A percentile compares a stretch with the other conserved stretches of the same genome.
Evolutionary conservation across 2,113 vertebrate species (phyloP).

Genomic region (Ovibos moschatus): DNA sequence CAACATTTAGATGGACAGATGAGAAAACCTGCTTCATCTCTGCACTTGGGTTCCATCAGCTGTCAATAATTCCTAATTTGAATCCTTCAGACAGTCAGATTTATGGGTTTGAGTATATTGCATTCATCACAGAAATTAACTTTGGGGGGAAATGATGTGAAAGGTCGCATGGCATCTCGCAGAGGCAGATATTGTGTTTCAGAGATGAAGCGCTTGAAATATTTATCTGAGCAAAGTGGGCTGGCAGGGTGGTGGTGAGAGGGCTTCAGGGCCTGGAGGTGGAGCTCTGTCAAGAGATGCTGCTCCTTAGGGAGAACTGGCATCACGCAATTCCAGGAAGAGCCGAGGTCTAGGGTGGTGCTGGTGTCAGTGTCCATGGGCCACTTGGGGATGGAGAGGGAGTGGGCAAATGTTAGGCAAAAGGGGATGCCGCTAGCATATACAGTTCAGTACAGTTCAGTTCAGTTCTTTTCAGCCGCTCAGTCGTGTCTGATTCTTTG

Average conservation of each 20-base stretch:
- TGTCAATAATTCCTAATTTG: slow-evolving; percentile 85
- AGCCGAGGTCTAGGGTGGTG: not conserved
- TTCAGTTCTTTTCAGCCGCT: not conserved
- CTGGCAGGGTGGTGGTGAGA: not conserved
- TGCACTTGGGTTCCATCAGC: slow-evolving; percentile 81
- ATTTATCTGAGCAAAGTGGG: slow-evolving; percentile 44
- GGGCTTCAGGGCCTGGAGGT: not conserved
- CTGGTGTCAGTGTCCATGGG: not conserved
- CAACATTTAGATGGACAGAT: slow-evolving; percentile 81
- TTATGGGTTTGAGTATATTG: slow-evolving; percentile 76
- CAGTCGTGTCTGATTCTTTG: not conserved
- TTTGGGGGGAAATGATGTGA: slow-evolving; percentile 81
- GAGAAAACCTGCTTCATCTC: slow-evolving; percentile 79
- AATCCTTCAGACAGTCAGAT: slow-evolving; percentile 80
- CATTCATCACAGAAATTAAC: slow-evolving; percentile 86
- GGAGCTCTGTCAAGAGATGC: too few species aligned
- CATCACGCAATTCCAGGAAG: not conserved
- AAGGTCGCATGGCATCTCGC: slow-evolving; percentile 77
- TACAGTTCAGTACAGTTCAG: not conserved
- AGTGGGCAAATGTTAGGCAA: too few species aligned
- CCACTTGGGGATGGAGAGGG: fast-evolving
- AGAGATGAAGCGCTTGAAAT: slow-evolving; percentile 58
- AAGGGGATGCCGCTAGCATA: not conserved
- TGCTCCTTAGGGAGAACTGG: fast-evolving
- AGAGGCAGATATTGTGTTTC: slow-evolving; percentile 73